Conservation (phyloP, 1,140 invertebrate species). For the Streblospio benedicti region DNA sequence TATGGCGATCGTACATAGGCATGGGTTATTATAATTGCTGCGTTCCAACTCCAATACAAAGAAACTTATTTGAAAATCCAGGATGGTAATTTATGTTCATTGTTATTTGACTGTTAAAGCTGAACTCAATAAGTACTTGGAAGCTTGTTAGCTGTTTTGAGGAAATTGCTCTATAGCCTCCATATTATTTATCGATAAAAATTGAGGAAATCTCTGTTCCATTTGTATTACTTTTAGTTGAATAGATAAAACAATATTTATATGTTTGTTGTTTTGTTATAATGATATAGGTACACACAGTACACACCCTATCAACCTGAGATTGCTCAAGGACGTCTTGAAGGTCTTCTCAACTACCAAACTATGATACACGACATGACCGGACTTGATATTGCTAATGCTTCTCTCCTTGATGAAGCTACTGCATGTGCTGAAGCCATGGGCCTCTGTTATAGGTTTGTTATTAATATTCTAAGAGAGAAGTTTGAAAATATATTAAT, state of each 20-base stretch:
- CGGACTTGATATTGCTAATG: constrained; percentile 87
- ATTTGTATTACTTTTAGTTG: too few species aligned
- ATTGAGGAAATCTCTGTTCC: too few species aligned
- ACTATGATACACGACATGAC: constrained; percentile 94
- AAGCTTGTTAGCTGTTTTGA: too few species aligned
- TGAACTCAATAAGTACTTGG: background rate
- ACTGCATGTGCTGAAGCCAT: constrained; percentile 96
- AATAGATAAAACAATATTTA: too few species aligned
- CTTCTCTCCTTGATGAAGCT: constrained; percentile 91
- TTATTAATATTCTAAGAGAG: too few species aligned
- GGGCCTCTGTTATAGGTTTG: constrained; percentile 69
- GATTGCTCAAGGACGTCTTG: constrained; percentile 90
- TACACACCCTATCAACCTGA: constrained; percentile 70
- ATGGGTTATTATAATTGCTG: constrained; percentile 98
- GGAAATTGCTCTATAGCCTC: too few species aligned
- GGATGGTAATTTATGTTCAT: constrained; percentile 81
- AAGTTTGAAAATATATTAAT: background rate
- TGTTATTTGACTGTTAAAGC: background rate
- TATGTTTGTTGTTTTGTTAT: too few species aligned
- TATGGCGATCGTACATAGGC: constrained; percentile 94
- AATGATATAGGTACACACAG: constrained; percentile 53
- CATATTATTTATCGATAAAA: too few species aligned
- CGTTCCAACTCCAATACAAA: constrained; percentile 85
- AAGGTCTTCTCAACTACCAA: constrained; percentile 94
- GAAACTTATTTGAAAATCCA: constrained; percentile 98